Evolutionary conservation across 2,888 invertebrate genomes (phyloP), one percentile per base, ranked within the genome.

Genomic region (Drosophila eohydei): DNA sequence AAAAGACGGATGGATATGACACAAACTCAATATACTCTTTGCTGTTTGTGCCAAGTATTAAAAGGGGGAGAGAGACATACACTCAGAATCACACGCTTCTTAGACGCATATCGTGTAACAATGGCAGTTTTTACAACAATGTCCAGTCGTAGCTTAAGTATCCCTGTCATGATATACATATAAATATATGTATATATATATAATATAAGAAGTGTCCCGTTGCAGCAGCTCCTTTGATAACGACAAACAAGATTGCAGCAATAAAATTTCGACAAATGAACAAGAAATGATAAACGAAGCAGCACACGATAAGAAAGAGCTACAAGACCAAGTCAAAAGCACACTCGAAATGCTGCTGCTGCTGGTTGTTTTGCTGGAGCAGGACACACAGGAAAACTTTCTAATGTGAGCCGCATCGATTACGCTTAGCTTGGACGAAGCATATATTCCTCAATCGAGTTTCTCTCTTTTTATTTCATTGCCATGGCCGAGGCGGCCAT

Each of bases 231-330:
- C 71, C 71, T 87, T 79, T 87, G 88, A 74, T 78, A 78, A 83
- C 88, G 82, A 89, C 87, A 89, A 89, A 87, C 90, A 87, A 90
- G 87, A 87, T 87, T 89, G 89, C 90, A 74, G 87, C 89, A 87
- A 87, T 87, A 87, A 87, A 87, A 87, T 87, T 89, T 90, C 90
- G 90, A 90, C 90, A 90, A 87, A 90, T 90, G 82, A 80, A 87
- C 90, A 89, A 89, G 88, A 87, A 88, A 87, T 87, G 90, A 90
- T 87, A 90, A 88, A 86, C 87, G 90, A 86, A 86, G 86, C 83
- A 83, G 83, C 79, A 77, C 80, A 83, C 72, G 87, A 83, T 83
- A 83, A 83, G 85, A 85, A 54, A 46, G 21, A 55, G 62, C 44
- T 26, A 40, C 21, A 52, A 57, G 32, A 36, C 50, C 67, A 69